These are phyloP conservation scores for Gymnocephalus cernua DNA, from an alignment of 2,113 vertebrate genomes.

Conservation along the genomic window DNA sequence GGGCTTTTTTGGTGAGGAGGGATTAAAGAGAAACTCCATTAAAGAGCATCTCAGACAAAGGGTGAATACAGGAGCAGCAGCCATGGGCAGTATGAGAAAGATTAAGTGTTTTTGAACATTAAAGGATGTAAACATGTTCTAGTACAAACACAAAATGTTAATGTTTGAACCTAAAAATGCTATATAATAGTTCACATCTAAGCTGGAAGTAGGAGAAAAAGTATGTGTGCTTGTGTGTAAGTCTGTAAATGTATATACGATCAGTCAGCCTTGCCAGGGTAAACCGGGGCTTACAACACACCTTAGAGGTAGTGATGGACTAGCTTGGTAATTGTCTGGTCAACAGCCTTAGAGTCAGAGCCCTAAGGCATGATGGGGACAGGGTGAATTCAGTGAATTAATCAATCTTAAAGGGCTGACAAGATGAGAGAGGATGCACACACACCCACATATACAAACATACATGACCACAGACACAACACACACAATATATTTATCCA, in stretches of 20 bases:
- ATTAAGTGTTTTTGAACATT: too few species aligned
- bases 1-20: too few species aligned
- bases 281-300: slow-evolving; percentile 24
- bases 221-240: neutral
- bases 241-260: neutral
- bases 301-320: slow-evolving; percentile 35
- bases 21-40: too few species aligned
- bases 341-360: slow-evolving; percentile 39
- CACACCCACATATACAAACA: neutral
- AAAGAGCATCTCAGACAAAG: too few species aligned
- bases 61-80: too few species aligned
- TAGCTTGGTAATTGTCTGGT: slow-evolving; percentile 47
- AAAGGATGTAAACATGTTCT: too few species aligned
- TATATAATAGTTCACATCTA: too few species aligned
- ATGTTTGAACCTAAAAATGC: too few species aligned
- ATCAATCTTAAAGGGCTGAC: slow-evolving; percentile 39
- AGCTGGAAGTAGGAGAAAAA: neutral
- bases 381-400: slow-evolving; percentile 55
- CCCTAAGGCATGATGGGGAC: slow-evolving; percentile 41
- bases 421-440: slow-evolving; percentile 22
- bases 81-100: too few species aligned
- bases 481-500: neutral
- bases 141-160: too few species aligned
- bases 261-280: slow-evolving; percentile 27
- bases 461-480: neutral